Percentiles rank a stretch among this genome's conserved stretches.
phyloP scores from a whole-genome alignment of 1,140 invertebrate genomes.

The Zaprionus africanus region DNA sequence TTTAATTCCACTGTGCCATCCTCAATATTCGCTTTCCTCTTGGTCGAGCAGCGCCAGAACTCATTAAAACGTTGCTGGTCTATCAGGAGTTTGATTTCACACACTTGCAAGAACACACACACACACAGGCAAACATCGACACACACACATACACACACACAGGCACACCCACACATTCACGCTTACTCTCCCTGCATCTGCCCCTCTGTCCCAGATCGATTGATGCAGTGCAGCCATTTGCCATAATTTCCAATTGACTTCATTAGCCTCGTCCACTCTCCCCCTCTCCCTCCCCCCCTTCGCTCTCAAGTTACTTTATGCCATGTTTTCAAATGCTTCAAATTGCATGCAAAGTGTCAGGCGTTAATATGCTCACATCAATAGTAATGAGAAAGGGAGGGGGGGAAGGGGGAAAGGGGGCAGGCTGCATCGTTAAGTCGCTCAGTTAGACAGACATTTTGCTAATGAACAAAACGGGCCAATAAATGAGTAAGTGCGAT shows the following conservation, averaged over 20 bases:
- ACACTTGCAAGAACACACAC: not conserved
- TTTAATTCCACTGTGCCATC: not conserved
- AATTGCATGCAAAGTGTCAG: slow-evolving; percentile 36
- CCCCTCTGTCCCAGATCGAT: not conserved
- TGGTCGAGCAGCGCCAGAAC: not conserved
- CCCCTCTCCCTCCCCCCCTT: not conserved
- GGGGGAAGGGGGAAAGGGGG: not conserved
- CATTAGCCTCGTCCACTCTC: slow-evolving; percentile 11
- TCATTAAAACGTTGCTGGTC: not conserved
- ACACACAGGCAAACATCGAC: too few relatives aligned
- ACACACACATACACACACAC: not conserved
- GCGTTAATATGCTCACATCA: slow-evolving; percentile 74
- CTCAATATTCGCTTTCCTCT: not conserved
- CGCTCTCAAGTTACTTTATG: slow-evolving; percentile 5
- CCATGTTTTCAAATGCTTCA: slow-evolving; percentile 25
- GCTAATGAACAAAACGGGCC: slow-evolving; percentile 58
- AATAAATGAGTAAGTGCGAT: slow-evolving; percentile 68
- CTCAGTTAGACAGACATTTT: slow-evolving; percentile 49
- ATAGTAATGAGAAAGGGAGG: slow-evolving; percentile 42
- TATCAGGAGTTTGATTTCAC: not conserved
- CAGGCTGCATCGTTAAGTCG: slow-evolving; percentile 17
- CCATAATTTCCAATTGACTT: slow-evolving; percentile 22
- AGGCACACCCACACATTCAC: not conserved
- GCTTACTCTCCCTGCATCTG: not conserved
- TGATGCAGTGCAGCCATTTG: slow-evolving; percentile 1